Evolutionary conservation across 2,888 invertebrate species (phyloP).

Genomic region (Leucophenga montana): DNA sequence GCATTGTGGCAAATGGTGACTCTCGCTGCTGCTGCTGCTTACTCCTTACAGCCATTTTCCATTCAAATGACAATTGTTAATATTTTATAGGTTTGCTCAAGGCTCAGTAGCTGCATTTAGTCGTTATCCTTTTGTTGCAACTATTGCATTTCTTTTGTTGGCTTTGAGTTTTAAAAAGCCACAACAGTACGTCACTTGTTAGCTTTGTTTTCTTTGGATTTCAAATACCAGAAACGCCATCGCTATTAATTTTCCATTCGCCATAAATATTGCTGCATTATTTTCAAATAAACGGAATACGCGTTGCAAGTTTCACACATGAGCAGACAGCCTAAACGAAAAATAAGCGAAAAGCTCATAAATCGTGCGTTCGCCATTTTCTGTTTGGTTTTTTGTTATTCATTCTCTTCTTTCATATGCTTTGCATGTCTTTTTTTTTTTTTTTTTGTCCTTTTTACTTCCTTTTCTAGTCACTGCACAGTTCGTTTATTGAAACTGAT

Average conservation of each 20-base stretch:
- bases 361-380: constrained; percentile 45
- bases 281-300: constrained; percentile 64
- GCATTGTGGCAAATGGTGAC: too few relatives aligned
- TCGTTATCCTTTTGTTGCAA: constrained; percentile 32
- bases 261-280: constrained; percentile 65
- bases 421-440: constrained; percentile 4
- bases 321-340: constrained; percentile 51
- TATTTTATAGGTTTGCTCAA: too few relatives aligned
- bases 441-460: background rate
- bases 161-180: constrained; percentile 27
- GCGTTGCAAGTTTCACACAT: constrained; percentile 41
- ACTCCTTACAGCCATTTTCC: too few relatives aligned
- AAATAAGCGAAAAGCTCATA: constrained; percentile 55
- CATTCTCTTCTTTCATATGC: constrained; percentile 15
- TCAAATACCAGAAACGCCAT: background rate
- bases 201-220: constrained; percentile 58
- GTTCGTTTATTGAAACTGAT: constrained; percentile 21
- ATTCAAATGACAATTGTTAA: too few relatives aligned
- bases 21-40: too few relatives aligned
- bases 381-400: constrained; percentile 8
- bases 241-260: background rate
- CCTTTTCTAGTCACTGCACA: background rate
- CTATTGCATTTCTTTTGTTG: constrained; percentile 42
- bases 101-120: too few relatives aligned
- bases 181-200: constrained; percentile 38